Conservation (phyloP, 2,888 invertebrate genomes). For the Drosophila mayaguana region DNA sequence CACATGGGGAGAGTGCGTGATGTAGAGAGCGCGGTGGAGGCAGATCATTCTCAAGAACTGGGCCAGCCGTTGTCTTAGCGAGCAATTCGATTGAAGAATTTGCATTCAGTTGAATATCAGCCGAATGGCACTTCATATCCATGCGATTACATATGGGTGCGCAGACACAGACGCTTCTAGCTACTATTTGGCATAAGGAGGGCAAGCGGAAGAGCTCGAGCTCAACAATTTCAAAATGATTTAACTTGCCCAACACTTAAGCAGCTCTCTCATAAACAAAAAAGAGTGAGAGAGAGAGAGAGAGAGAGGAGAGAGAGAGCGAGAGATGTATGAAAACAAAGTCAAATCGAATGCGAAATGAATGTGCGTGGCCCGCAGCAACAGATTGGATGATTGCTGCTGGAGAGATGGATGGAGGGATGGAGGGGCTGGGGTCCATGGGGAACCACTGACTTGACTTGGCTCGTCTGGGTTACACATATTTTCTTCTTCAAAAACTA, state of each 20-base stretch:
- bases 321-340: conserved; percentile 1
- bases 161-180: background rate
- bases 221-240: conserved; percentile 18
- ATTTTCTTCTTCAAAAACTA: conserved; percentile 6
- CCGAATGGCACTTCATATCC: conserved; percentile 20
- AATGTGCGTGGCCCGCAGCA: conserved; percentile 17
- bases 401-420: too few relatives aligned
- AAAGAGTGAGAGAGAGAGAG: background rate
- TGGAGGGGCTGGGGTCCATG: background rate
- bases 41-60: background rate
- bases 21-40: background rate
- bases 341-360: conserved; percentile 18
- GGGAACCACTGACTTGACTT: background rate
- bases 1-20: background rate
- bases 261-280: background rate
- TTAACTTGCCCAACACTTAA: conserved; percentile 23
- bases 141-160: conserved; percentile 9
- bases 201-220: conserved; percentile 12
- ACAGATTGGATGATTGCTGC: background rate
- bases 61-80: conserved; percentile 9
- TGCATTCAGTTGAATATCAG: conserved; percentile 13
- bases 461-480: conserved; percentile 5
- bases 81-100: conserved; percentile 14
- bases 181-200: conserved; percentile 3
- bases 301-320: background rate